Evolutionary conservation across 2,113 vertebrate genomes (phyloP), one percentile per base, ranked within the genome.

Genomic region (Aspiorhynchus laticeps): DNA sequence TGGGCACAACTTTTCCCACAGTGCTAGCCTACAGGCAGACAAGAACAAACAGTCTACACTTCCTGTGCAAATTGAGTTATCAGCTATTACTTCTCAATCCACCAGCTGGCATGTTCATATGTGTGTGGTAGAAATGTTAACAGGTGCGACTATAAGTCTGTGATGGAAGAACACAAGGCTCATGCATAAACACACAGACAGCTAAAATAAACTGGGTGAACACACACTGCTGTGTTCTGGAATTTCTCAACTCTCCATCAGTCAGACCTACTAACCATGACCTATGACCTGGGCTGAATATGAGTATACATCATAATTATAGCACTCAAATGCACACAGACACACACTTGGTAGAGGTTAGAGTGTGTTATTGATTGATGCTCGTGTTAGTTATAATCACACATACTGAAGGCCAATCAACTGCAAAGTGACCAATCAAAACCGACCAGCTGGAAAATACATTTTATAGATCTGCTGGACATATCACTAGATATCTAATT

Each of bases 31-130:
- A 26, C 38, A 3, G 38, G 36, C 53, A 8, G 89, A 80, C 82
- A 14, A 33, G 89, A 92, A 93, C 93, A 93, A 94, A 89, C 87
- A 85, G 92, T 90, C 89, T 90, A 94, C 90, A 92, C 93, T 95
- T 95, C 94, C 94, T 94, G 92, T 93, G 93, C 92, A 95, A 95
- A 94, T 93, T 92, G 93, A 93, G 93, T 94, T 94, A 95, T 94
- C 94, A 92, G 93, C 92, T 94, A 93, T 94, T 94, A 93, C 90
- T 91, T 91, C 53, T 91, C 90, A 94, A 95, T 94, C 88, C 87
- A 87, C 38, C 31, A n/a, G 24, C 3, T 80, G 26, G 69, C 76
- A 88, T 65, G 86, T 74, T 85, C 46, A 31, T 19, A 56, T 56
- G 48, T 36, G 33, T 74, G 69, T 41, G 82, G 48, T 41, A 51